Base-by-base conservation (phyloP, 2,888 invertebrate genomes). In the Scrobipalpa costella region DNA sequence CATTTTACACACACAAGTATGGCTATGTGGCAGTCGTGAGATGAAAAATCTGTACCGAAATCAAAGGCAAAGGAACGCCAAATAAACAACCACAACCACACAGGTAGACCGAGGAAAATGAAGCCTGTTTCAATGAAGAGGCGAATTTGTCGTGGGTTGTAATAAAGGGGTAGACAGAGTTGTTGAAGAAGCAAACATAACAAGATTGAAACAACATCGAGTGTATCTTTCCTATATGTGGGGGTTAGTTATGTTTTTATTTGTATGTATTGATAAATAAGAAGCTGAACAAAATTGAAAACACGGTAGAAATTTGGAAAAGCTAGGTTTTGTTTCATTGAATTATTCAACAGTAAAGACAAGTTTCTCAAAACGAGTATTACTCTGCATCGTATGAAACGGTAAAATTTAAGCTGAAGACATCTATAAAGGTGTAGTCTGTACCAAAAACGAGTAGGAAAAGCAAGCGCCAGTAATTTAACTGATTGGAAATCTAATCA, bases 1-100 rank as follows among this genome's bases (percentile, higher is more conserved):
- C n/a, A n/a, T n/a, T n/a, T n/a, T n/a, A n/a, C n/a, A n/a, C n/a
- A n/a, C n/a, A n/a, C n/a, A n/a, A n/a, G n/a, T n/a, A n/a, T n/a
- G n/a, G n/a, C n/a, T n/a, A n/a, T n/a, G n/a, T n/a, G n/a, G n/a
- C n/a, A n/a, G n/a, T n/a, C n/a, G n/a, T n/a, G n/a, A n/a, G n/a
- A n/a, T n/a, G n/a, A n/a, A n/a, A n/a, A n/a, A n/a, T n/a, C n/a
- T n/a, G n/a, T n/a, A n/a, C n/a, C 13, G 50, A 73, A 68, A 72
- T 71, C 82, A 80, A 80, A 83, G 21, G 36, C 27, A 50, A 61
- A 83, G 38, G 36, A 15, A 19, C 40, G 36, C 19, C 19, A 47
- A 19, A 47, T 49, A 36, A 47, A 49, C 49, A 61, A 21, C 50
- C 50, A 50, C n/a, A 19, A 21, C 21, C 27, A 17, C 49, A 50